phyloP scores from a whole-genome alignment of 2,113 vertebrate genomes.

The Ancistrus triradiatus region DNA sequence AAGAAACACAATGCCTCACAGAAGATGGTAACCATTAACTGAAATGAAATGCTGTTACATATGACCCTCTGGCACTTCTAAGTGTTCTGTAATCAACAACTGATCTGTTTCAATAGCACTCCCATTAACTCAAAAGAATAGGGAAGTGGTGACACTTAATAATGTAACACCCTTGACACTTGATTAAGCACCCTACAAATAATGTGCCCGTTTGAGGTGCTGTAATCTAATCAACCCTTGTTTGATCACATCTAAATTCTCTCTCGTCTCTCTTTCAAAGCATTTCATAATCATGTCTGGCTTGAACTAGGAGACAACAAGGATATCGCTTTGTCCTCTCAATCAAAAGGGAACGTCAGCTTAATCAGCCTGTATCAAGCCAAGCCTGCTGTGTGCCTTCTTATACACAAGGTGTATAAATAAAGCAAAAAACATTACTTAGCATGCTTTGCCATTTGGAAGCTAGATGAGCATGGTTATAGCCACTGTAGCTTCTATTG shows the following conservation, averaged over 20 bases:
- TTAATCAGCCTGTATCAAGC: neutral
- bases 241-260: neutral
- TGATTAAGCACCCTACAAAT: constrained; percentile 10
- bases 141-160: neutral
- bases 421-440: neutral
- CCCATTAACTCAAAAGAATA: neutral
- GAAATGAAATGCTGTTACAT: too few relatives aligned
- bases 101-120: neutral
- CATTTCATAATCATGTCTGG: too few relatives aligned
- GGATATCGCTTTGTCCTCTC: too few relatives aligned
- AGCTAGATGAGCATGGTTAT: neutral
- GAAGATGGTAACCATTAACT: too few relatives aligned
- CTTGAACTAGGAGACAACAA: too few relatives aligned
- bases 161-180: neutral
- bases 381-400: too few relatives aligned
- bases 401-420: too few relatives aligned
- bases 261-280: too few relatives aligned
- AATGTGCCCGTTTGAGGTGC: constrained; percentile 3
- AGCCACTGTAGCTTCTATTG: neutral
- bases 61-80: neutral
- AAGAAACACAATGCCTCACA: too few relatives aligned
- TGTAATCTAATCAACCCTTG: constrained; percentile 12
- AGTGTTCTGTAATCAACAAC: neutral
- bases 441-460: constrained; percentile 5
- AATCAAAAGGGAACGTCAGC: neutral